phyloP scores from a whole-genome alignment of 2,113 vertebrate genomes.

The Sitta europaea region DNA sequence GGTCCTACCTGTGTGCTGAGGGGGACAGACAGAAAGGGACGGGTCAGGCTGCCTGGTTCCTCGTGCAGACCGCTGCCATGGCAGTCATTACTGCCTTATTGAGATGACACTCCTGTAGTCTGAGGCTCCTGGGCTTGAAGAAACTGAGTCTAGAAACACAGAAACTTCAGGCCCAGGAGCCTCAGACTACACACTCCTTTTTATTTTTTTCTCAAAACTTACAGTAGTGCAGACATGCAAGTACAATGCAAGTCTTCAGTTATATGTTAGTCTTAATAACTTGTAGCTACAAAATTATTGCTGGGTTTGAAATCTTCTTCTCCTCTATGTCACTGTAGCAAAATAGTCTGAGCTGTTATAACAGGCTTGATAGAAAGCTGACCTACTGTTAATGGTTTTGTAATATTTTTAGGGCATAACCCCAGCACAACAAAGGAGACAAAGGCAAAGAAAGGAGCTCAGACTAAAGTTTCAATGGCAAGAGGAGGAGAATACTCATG shows the following conservation, averaged over 20 bases:
- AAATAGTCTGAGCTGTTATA: neutral
- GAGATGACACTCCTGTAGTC: neutral
- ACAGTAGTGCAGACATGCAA: neutral
- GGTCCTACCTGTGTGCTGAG: neutral
- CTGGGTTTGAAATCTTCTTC: neutral
- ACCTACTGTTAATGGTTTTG: neutral
- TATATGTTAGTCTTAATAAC: neutral
- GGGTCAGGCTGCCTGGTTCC: neutral
- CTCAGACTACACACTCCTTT: no score
- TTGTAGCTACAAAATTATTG: neutral
- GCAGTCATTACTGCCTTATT: neutral
- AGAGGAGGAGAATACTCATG: neutral
- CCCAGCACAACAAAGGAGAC: neutral
- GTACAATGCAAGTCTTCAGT: neutral
- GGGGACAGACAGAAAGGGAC: fast-evolving
- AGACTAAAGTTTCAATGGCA: neutral
- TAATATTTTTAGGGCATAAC: neutral
- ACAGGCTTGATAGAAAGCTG: neutral
- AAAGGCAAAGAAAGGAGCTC: neutral
- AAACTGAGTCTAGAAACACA: no score
- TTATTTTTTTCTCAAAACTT: neutral
- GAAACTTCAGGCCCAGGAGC: no score
- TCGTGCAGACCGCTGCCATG: fast-evolving
- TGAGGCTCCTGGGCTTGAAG: no score
- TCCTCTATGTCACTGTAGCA: fast-evolving